Conservation (phyloP, 2,797 vertebrate species). For the Margarornis squamiger region DNA sequence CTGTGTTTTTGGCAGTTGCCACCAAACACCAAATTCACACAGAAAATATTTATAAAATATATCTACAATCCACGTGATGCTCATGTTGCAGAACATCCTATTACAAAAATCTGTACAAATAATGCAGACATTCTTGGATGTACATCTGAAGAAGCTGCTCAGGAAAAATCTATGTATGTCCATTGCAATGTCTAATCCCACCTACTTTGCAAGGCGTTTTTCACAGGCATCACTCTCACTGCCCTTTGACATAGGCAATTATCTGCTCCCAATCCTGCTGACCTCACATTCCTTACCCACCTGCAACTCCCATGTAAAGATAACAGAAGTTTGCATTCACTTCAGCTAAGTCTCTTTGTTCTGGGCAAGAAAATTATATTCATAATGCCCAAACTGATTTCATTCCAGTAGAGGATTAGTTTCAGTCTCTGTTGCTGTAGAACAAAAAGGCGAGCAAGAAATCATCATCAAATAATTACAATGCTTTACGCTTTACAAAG, state of each 20-base stretch:
- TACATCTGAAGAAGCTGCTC: constrained; percentile 2
- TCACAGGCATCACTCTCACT: constrained; percentile 46
- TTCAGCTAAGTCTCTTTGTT: constrained; percentile 34
- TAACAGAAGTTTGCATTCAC: constrained; percentile 46
- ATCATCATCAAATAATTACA: constrained; percentile 26
- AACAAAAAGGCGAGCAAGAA: constrained; percentile 15
- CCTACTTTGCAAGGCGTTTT: constrained; percentile 26
- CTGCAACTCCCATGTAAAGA: constrained; percentile 55
- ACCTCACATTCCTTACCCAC: constrained; percentile 67
- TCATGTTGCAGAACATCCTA: not conserved
- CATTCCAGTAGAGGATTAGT: constrained; percentile 37
- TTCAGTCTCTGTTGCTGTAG: constrained; percentile 9
- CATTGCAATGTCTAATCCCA: not conserved
- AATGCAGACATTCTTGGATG: not conserved
- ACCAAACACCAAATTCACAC: not conserved
- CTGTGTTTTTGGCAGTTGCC: not conserved
- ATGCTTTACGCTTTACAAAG: not conserved
- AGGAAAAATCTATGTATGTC: not conserved
- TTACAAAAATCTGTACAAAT: not conserved
- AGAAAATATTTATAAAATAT: not conserved
- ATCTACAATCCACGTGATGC: not conserved
- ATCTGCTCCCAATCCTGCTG: constrained; percentile 33
- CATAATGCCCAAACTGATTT: constrained; percentile 38
- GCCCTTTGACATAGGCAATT: constrained; percentile 56
- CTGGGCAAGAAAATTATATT: constrained; percentile 17